A percentile compares a stretch with the other conserved stretches of the same genome.
Evolutionary conservation across 2,113 vertebrate species (phyloP).

Genomic region (Epinephelus cyanopodus): DNA sequence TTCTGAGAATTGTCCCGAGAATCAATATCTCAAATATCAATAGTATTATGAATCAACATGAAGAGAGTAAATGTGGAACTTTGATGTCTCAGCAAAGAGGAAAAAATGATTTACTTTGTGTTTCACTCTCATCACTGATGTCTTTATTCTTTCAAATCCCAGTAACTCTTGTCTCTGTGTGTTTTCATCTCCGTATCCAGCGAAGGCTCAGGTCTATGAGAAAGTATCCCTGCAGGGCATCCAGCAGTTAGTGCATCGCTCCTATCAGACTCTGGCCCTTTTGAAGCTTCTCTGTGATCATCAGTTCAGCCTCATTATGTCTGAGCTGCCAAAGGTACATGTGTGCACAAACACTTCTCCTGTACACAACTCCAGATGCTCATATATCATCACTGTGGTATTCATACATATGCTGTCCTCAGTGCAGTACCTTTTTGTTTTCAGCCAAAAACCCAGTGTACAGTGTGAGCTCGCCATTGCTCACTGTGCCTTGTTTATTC

Average conservation of each 20-base stretch:
- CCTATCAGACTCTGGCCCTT: conserved; percentile 94
- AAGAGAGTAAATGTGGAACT: background rate
- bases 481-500: background rate
- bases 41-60: background rate
- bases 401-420: background rate
- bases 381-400: background rate
- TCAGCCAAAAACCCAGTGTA: background rate
- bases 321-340: conserved; percentile 94
- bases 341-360: background rate
- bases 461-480: background rate
- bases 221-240: conserved; percentile 94
- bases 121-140: background rate
- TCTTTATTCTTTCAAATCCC: background rate
- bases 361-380: conserved; percentile 13
- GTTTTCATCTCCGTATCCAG: conserved; percentile 67
- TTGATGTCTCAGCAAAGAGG: background rate
- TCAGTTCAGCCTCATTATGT: conserved; percentile 93
- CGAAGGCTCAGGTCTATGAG: conserved; percentile 94
- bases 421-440: conserved; percentile 5
- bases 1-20: background rate
- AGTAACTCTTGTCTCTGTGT: background rate
- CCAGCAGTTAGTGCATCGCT: conserved; percentile 93
- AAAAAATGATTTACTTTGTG: background rate
- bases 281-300: conserved; percentile 98
- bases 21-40: background rate